These are phyloP conservation scores for Yponomeuta sedellus DNA, from an alignment of 2,888 invertebrate species.

Conservation along the genomic window DNA sequence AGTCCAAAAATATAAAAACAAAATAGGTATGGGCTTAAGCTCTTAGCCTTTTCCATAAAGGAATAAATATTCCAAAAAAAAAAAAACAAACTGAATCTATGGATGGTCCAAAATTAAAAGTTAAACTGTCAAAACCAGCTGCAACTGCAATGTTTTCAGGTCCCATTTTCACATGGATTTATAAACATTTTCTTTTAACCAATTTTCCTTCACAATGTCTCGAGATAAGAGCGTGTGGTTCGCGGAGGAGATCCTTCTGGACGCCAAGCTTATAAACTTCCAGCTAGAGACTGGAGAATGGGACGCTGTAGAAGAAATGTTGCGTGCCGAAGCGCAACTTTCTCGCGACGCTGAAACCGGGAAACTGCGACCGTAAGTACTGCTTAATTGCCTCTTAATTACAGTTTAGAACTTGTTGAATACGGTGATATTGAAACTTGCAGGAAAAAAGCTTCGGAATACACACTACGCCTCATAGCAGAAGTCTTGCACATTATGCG, in stretches of 20 bases:
- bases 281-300: conserved; percentile 72
- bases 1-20: no score
- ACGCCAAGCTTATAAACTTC: conserved; percentile 69
- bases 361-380: conserved; percentile 62
- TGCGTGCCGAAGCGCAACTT: conserved; percentile 69
- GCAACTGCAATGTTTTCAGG: not conserved
- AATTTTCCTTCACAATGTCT: conserved; percentile 46
- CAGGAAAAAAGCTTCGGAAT: conserved; percentile 72
- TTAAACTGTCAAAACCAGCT: not conserved
- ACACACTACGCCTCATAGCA: conserved; percentile 66
- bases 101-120: not conserved
- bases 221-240: conserved; percentile 75
- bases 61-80: no score
- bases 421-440: not conserved
- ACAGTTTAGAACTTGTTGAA: not conserved
- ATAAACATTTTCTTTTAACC: not conserved
- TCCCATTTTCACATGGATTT: conserved; percentile 17
- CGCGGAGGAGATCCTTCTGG: conserved; percentile 69
- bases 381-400: not conserved
- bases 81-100: not conserved
- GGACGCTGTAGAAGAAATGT: conserved; percentile 71
- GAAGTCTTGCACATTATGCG: conserved; percentile 72
- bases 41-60: no score
- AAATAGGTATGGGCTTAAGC: no score
- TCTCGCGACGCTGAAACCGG: conserved; percentile 69